Base-by-base conservation (phyloP, 2,113 vertebrate species). In the Origma solitaria region DNA sequence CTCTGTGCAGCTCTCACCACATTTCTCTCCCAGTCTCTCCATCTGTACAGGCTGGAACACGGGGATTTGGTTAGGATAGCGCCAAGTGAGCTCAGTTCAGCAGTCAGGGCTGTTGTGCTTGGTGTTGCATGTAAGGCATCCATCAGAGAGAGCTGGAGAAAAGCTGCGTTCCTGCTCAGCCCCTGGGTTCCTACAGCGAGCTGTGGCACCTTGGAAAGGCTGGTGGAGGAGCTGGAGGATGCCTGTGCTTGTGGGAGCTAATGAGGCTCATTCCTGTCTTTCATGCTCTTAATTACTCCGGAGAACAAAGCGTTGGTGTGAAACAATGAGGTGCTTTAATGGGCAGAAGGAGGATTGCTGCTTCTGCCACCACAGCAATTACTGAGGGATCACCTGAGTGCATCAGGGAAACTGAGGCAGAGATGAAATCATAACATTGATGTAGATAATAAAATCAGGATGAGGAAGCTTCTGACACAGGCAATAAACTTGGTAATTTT, bases 261-360 rank as follows among this genome's bases (percentile, higher is more conserved):
- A 81, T n/a, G 64, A 92, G 83, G 82, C 79, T 91, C 66, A 2
- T 92, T 93, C 83, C 86, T 86, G 92, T 90, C 91, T 88, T 86
- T 90, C 83, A 38, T 10, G 72, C 44, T 64, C 8, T 51, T 94
- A 81, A 90, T 94, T 88, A 78, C 72, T 83, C 47, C 11, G 31
- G 71, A 73, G 92, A 24, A 83, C 54, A 69, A 86, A 47, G 23
- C 47, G 8, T 6, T 25, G 69, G n/a, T 71, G 72, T 49, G 91
- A 81, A 90, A 86, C 76, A 83, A 56, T 28, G 68, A 83, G 86
- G 31, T 4, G 42, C 30, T 80, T 54, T 83, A 40, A 42, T 33
- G 70, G 70, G 21, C 30, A 13, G 40, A 50, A 14, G 11, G 20
- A 40, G 13, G 31, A 19, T 21, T 14, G 58, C 24, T 70, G 35